Evolutionary conservation across 2,113 vertebrate species (phyloP), one percentile per base, ranked within the genome.

Genomic region (Macaca nemestrina): DNA sequence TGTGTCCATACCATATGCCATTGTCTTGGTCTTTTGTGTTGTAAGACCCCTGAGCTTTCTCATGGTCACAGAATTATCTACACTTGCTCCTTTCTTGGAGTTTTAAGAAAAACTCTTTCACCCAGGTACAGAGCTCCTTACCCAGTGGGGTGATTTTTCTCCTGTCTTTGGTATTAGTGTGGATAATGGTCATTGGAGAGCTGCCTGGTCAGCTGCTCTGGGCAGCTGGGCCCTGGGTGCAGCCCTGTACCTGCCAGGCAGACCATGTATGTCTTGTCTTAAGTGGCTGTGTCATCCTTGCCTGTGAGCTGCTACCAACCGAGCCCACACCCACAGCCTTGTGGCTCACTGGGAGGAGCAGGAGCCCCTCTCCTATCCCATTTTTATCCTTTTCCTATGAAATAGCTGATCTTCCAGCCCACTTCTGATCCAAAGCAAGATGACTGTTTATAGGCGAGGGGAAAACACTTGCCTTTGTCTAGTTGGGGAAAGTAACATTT

Each of bases 211-310:
- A 72, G 50, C 96, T 88, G 48, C 94, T 81, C 43, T 78, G 38
- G 68, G 50, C 61, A 93, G 73, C 48, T 80, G 78, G 94, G 48
- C 59, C 61, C 88, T 89, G 55, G 73, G 35, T 72, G 32, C 35
- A 95, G 90, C 61, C 91, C 90, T 97, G 88, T 59, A 57, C 72
- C 50, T 86, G 80, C 73, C 80, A 68, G 94, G 94, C 72, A 94
- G 93, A 92, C 79, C 48, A 1, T 95, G 95, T 97, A 9, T 92
- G 95, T 98, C 50, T 96, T 91, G 80, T 97, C 79, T 20, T 75
- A 82, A 98, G 86, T n/a, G 79, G 80, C 55, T 95, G 8, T 97
- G 88, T 97, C 23, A 32, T 93, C 45, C 68, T 45, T 6, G 5
- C 85, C 72, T 97, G 93, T 97, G 92, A 97, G 43, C 81, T 27